A percentile compares a stretch with the other conserved stretches of the same genome.
Evolutionary conservation across 1,140 invertebrate species (phyloP).

Genomic region (Calliphora vicina): DNA sequence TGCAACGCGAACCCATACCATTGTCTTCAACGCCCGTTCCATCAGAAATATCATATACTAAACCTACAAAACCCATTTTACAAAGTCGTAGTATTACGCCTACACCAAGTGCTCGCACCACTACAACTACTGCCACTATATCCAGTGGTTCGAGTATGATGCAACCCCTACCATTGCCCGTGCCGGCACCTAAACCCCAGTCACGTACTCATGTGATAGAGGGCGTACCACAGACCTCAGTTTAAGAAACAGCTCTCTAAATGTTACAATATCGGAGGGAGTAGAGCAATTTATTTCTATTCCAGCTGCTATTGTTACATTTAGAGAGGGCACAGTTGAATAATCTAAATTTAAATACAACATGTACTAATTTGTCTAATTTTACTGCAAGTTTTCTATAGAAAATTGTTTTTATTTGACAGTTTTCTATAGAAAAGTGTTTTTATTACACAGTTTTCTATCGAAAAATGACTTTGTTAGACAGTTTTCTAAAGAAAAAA

Average conservation of each 20-base stretch:
- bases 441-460: too few species aligned
- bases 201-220: conserved; percentile 58
- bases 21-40: conserved; percentile 52
- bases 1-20: conserved; percentile 41
- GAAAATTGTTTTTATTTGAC: too few species aligned
- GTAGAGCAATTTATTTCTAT: not conserved
- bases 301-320: conserved; percentile 20
- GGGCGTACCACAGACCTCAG: conserved; percentile 60
- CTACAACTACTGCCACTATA: conserved; percentile 54
- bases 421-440: too few species aligned
- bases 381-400: too few species aligned
- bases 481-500: too few species aligned
- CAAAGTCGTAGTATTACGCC: conserved; percentile 57
- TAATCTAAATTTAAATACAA: not conserved
- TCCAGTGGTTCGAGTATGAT: conserved; percentile 39
- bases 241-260: conserved; percentile 62
- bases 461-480: too few species aligned
- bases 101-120: conserved; percentile 51
- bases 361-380: not conserved
- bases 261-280: conserved; percentile 19
- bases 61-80: not conserved
- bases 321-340: not conserved
- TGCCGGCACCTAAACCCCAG: conserved; percentile 39
- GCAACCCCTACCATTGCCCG: not conserved
- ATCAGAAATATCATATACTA: not conserved